Evolutionary conservation across 2,888 invertebrate species (phyloP).

Genomic region (Drosophila setosimentum): DNA sequence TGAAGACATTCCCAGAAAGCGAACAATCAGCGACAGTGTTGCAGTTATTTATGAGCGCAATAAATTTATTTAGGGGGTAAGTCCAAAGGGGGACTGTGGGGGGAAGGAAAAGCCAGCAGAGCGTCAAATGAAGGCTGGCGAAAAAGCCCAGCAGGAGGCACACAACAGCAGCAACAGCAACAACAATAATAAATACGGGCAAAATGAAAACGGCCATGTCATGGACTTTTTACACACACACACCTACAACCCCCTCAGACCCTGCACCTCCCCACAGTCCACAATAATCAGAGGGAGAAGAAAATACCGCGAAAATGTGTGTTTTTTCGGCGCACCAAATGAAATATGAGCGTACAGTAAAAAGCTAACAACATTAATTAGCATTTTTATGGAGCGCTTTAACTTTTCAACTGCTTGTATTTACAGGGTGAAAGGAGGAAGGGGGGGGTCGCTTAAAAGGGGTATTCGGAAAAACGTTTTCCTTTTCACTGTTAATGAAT

Average conservation of each 20-base stretch:
- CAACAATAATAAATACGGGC: slow-evolving; percentile 24
- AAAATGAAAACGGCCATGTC: slow-evolving; percentile 56
- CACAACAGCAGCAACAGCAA: slow-evolving; percentile 28
- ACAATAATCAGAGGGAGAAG: slow-evolving; percentile 30
- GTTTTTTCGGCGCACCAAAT: slow-evolving; percentile 24
- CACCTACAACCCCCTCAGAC: not conserved
- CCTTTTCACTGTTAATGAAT: slow-evolving; percentile 35
- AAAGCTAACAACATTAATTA: slow-evolving; percentile 82
- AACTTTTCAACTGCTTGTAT: slow-evolving; percentile 40
- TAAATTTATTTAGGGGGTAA: slow-evolving; percentile 74
- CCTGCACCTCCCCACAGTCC: not conserved
- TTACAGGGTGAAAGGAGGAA: not conserved
- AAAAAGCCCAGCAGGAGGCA: slow-evolving; percentile 73
- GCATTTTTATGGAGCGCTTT: slow-evolving; percentile 76
- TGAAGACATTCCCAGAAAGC: slow-evolving; percentile 59
- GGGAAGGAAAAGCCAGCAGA: slow-evolving; percentile 40
- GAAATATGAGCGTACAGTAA: slow-evolving; percentile 76
- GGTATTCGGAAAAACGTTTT: slow-evolving; percentile 35
- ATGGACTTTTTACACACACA: slow-evolving; percentile 50
- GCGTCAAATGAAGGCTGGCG: slow-evolving; percentile 72
- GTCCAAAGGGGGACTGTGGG: not conserved
- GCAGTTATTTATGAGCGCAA: slow-evolving; percentile 81
- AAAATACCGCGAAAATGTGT: slow-evolving; percentile 12
- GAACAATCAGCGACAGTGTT: slow-evolving; percentile 78
- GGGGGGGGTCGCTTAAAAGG: not conserved